These are phyloP conservation scores for Pyrgus malvae DNA, from an alignment of 2,888 invertebrate species.

Conservation along the genomic window DNA sequence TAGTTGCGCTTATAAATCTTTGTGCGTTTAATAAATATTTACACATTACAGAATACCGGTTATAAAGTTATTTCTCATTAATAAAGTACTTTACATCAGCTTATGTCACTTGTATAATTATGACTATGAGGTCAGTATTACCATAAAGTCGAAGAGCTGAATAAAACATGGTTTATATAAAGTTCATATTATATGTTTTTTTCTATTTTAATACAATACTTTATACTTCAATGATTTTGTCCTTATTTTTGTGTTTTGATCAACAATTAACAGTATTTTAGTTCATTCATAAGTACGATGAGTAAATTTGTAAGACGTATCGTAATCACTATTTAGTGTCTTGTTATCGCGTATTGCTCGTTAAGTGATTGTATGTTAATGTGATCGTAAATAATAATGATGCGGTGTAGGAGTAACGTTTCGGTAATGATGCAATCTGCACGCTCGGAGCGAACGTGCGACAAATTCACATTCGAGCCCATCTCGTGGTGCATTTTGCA, in stretches of 20 bases:
- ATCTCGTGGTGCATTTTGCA: conserved; percentile 60
- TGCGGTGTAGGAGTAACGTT: conserved; percentile 26
- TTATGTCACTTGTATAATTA: conserved; percentile 29
- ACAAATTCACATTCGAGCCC: conserved; percentile 59
- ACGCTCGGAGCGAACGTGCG: conserved; percentile 48
- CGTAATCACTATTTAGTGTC: too few species aligned
- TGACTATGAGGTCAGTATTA: conserved; percentile 32
- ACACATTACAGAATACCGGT: background rate
- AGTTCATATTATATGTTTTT: background rate
- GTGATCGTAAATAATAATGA: conserved; percentile 5
- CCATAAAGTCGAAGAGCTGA: conserved; percentile 32
- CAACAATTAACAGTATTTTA: too few species aligned
- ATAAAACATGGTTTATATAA: background rate
- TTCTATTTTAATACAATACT: too few species aligned
- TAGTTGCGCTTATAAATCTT: too few species aligned
- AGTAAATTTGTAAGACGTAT: too few species aligned
- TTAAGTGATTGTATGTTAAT: too few species aligned
- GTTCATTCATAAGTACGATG: too few species aligned
- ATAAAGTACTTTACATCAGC: conserved; percentile 18
- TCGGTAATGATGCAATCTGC: conserved; percentile 60
- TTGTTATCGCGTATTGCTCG: too few species aligned
- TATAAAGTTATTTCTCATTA: conserved; percentile 7
- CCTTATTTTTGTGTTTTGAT: too few species aligned
- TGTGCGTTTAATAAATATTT: too few species aligned
- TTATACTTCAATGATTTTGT: too few species aligned